Base-by-base conservation (phyloP, 2,113 vertebrate species). In the Phylloscopus whistleri region DNA sequence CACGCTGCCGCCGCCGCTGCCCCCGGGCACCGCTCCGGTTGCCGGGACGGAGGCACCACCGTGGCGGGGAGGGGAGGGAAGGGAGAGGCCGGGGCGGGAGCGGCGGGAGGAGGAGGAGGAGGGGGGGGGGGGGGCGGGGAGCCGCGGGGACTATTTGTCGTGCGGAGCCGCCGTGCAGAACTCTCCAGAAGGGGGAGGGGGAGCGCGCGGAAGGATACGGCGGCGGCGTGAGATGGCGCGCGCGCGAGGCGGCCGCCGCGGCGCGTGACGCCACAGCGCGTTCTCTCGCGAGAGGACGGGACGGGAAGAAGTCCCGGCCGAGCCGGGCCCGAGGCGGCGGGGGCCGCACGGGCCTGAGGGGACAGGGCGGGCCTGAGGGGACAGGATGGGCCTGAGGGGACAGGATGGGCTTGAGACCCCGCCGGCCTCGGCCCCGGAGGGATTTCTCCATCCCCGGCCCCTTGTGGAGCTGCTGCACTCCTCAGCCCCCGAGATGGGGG, bases 161-260 rank as follows among this genome's bases (percentile, higher is more conserved):
- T 66, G n/a, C 43, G 33, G 39, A 2, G 6, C 2, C 17, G 49
- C 33, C 66, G 85, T 93, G 72, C 77, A 92, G 94, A 95, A 95
- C 73, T 95, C 94, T 95, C 94, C 92, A 95, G 94, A 94, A 94
- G 94, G 92, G 92, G 92, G 92, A 90, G 92, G 90, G 94, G 94
- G 74, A 90, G 83, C 33, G 35, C 49, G 95, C 90, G 95, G 95
- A 95, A 87, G 90, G 75, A 90, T 94, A 91, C 60, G 33, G 30
- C 9, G 15, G 43, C 8, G 27, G 48, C 6, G 31, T 52, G 67
- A 35, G 23, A 19, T 7, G 5, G 35, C 35, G 35, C 44, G 70
- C 72, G 35, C 73, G 69, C n/a, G n/a, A n/a, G 30, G 30, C 10
- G 24, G 30, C 4, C 2, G 8, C 16, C 16, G 30, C 19, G 23